phyloP scores from a whole-genome alignment of 2,113 vertebrate genomes.

The Laticauda colubrina region DNA sequence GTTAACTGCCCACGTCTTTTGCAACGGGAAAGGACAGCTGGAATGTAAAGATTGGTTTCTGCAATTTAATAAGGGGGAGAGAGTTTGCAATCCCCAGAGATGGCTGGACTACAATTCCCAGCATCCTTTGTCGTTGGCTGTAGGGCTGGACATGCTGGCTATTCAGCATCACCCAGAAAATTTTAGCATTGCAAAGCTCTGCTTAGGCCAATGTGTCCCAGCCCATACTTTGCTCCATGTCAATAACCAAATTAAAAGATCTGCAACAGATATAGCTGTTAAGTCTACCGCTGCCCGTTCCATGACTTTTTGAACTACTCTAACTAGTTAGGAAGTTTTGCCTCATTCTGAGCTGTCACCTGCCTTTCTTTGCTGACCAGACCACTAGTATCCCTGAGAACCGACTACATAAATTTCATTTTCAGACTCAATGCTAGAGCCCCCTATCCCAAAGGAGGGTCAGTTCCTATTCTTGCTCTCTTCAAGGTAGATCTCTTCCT shows the following conservation, averaged over 20 bases:
- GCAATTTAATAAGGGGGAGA: background rate
- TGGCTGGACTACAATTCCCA: background rate
- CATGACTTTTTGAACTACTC: background rate
- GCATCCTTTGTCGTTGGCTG: background rate
- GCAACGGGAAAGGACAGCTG: background rate
- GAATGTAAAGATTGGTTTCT: background rate
- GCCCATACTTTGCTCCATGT: background rate
- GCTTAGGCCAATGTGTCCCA: background rate
- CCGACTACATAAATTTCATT: background rate
- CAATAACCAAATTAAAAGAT: background rate
- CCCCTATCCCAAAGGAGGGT: background rate
- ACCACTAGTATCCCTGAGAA: background rate
- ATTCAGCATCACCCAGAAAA: background rate
- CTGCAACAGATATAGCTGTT: background rate
- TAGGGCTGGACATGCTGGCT: background rate
- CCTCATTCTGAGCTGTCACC: background rate
- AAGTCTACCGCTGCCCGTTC: background rate
- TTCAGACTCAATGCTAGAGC: background rate
- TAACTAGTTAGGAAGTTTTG: background rate
- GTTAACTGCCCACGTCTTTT: background rate
- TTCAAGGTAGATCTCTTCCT: background rate
- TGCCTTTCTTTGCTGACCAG: background rate
- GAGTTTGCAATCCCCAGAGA: background rate
- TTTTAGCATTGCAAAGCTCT: background rate
- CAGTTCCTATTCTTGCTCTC: background rate